Evolutionary conservation across 2,888 invertebrate genomes (phyloP).

Genomic region (Dione vanillae): DNA sequence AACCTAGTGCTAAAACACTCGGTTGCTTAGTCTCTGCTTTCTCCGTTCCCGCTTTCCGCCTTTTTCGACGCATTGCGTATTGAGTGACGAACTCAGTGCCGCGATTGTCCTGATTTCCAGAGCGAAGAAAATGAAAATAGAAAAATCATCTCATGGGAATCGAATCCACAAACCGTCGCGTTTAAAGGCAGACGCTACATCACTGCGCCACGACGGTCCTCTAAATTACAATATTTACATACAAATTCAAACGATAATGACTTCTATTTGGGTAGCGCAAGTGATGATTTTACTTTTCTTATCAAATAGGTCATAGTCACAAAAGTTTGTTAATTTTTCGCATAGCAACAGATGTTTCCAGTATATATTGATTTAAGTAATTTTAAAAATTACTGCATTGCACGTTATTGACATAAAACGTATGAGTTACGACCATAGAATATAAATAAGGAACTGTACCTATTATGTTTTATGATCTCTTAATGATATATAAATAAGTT

Average conservation of each 20-base stretch:
- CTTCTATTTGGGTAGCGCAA: constrained; percentile 31
- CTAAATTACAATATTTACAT: neutral
- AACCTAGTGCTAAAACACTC: too few species aligned
- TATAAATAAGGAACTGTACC: constrained; percentile 1
- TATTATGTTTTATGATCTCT: neutral
- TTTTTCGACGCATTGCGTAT: too few species aligned
- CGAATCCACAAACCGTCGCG: too few species aligned
- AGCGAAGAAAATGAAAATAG: too few species aligned
- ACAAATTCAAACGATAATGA: neutral
- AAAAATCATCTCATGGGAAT: too few species aligned
- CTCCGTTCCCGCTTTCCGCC: too few species aligned
- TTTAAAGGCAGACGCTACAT: too few species aligned
- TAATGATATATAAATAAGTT: neutral
- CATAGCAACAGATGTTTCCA: constrained; percentile 51
- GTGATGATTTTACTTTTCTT: constrained; percentile 32
- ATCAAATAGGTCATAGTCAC: constrained; percentile 50
- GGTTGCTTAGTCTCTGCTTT: too few species aligned
- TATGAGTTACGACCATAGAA: neutral
- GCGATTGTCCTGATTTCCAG: too few species aligned
- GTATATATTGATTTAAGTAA: constrained; percentile 26
- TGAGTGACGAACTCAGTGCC: too few species aligned
- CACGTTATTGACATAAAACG: neutral
- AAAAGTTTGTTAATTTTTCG: constrained; percentile 54
- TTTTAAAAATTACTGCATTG: neutral
- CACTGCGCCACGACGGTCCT: too few species aligned